phyloP scores from a whole-genome alignment of 2,888 invertebrate species.

The Hipparchia semele region DNA sequence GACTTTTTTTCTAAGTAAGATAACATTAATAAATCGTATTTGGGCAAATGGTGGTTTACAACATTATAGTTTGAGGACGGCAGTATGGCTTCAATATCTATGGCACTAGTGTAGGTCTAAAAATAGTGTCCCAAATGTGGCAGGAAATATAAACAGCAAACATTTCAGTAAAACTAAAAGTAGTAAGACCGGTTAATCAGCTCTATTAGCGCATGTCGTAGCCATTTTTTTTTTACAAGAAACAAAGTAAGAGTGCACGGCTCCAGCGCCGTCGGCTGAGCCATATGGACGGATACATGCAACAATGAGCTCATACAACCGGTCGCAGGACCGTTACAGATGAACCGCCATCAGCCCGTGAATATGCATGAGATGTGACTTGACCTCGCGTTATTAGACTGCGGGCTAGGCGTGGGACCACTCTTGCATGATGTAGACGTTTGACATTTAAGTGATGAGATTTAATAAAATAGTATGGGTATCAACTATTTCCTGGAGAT shows the following conservation, averaged over 20 bases:
- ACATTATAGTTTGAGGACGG: no score
- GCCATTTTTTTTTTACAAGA: slow-evolving; percentile 29
- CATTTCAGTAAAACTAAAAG: slow-evolving; percentile 33
- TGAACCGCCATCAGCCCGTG: slow-evolving; percentile 66
- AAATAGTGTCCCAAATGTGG: not conserved
- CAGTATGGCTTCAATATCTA: no score
- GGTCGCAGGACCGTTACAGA: slow-evolving; percentile 81
- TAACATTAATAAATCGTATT: no score
- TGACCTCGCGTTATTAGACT: slow-evolving; percentile 80
- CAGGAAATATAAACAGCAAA: slow-evolving; percentile 20
- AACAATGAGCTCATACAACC: slow-evolving; percentile 78
- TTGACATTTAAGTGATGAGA: slow-evolving; percentile 56
- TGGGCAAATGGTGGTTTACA: no score
- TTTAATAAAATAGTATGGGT: not conserved
- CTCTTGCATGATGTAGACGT: slow-evolving; percentile 58
- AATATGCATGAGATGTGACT: slow-evolving; percentile 80
- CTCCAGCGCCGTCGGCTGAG: slow-evolving; percentile 41
- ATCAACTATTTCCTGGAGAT: not conserved
- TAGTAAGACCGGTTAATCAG: slow-evolving; percentile 29
- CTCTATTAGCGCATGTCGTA: slow-evolving; percentile 30
- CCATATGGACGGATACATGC: slow-evolving; percentile 64
- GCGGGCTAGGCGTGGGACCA: slow-evolving; percentile 74
- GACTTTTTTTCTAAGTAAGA: no score
- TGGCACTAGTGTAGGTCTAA: not conserved
- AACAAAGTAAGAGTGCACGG: slow-evolving; percentile 38